Percentiles rank a stretch among this genome's conserved stretches.
phyloP scores from a whole-genome alignment of 2,888 invertebrate genomes.

The Thumatha senex region DNA sequence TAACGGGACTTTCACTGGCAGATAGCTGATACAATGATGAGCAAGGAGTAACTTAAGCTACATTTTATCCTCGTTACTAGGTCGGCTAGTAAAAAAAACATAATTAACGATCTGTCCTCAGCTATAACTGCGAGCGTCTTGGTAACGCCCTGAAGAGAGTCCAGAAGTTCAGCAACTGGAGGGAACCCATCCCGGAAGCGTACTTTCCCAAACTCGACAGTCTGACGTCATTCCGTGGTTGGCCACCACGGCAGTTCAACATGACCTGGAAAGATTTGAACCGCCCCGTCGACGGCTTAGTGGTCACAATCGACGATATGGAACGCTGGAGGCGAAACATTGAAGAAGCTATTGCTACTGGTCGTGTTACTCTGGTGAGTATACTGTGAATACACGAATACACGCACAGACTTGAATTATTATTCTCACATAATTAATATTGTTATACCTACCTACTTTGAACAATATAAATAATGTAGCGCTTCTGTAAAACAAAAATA shows the following conservation, averaged over 20 bases:
- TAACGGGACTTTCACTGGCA: too few relatives aligned
- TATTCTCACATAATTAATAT: too few relatives aligned
- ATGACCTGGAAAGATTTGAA: slow-evolving; percentile 85
- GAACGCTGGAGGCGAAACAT: slow-evolving; percentile 90
- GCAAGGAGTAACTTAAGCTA: too few relatives aligned
- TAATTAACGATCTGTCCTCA: slow-evolving; percentile 19
- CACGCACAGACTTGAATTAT: too few relatives aligned
- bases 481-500: too few relatives aligned
- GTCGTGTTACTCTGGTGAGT: slow-evolving; percentile 83
- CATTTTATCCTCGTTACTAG: too few relatives aligned
- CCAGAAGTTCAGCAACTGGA: slow-evolving; percentile 86
- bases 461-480: too few relatives aligned
- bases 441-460: too few relatives aligned
- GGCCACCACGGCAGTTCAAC: slow-evolving; percentile 87
- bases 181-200: slow-evolving; percentile 88
- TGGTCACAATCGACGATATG: slow-evolving; percentile 85
- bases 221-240: slow-evolving; percentile 86
- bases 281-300: slow-evolving; percentile 85
- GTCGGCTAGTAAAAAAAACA: too few relatives aligned
- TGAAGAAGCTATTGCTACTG: slow-evolving; percentile 89
- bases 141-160: slow-evolving; percentile 87
- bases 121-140: slow-evolving; percentile 91
- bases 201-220: slow-evolving; percentile 93
- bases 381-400: neutral
- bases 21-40: too few relatives aligned